These are phyloP conservation scores for Drosophila chauvacae DNA, from an alignment of 1,140 invertebrate genomes.

Conservation along the genomic window DNA sequence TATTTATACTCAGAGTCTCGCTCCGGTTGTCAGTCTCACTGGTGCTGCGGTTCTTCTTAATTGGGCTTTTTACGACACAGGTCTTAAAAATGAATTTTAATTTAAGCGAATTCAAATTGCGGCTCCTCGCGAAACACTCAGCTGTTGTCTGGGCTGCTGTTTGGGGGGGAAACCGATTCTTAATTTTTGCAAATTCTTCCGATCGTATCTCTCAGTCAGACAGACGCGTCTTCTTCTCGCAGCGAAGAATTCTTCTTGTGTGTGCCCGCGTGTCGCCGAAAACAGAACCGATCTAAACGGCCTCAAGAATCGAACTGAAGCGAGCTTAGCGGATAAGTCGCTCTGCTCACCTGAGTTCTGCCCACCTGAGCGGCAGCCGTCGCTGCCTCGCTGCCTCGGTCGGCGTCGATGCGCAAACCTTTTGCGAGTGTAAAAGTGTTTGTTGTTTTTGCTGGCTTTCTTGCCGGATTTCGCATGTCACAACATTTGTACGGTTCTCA, in stretches of 20 bases:
- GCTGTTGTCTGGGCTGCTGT: slow-evolving; percentile 51
- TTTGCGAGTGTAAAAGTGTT: slow-evolving; percentile 51
- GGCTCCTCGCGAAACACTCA: slow-evolving; percentile 54
- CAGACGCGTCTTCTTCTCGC: slow-evolving; percentile 14
- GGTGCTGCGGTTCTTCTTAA: slow-evolving; percentile 41
- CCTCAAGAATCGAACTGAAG: slow-evolving; percentile 84
- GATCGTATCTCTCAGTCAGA: slow-evolving; percentile 3
- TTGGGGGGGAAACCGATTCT: slow-evolving; percentile 40
- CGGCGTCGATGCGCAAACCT: slow-evolving; percentile 66
- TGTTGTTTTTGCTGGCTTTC: slow-evolving; percentile 60
- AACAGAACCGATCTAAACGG: slow-evolving; percentile 84
- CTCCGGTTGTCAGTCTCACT: slow-evolving; percentile 50
- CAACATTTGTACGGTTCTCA: slow-evolving; percentile 44
- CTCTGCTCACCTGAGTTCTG: slow-evolving; percentile 28
- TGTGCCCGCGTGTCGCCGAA: slow-evolving; percentile 48
- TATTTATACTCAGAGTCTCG: slow-evolving; percentile 39
- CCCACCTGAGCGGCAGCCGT: slow-evolving; percentile 10
- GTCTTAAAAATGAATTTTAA: slow-evolving; percentile 16
- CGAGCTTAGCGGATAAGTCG: slow-evolving; percentile 45
- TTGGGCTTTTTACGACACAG: slow-evolving; percentile 24
- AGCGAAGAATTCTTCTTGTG: slow-evolving; percentile 13
- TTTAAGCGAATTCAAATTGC: slow-evolving; percentile 29
- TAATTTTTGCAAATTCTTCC: slow-evolving; percentile 12
- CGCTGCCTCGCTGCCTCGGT: slow-evolving; percentile 7
- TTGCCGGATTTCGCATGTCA: slow-evolving; percentile 77